These are phyloP conservation scores for Caretta caretta DNA, from an alignment of 2,113 vertebrate species.

Conservation along the genomic window DNA sequence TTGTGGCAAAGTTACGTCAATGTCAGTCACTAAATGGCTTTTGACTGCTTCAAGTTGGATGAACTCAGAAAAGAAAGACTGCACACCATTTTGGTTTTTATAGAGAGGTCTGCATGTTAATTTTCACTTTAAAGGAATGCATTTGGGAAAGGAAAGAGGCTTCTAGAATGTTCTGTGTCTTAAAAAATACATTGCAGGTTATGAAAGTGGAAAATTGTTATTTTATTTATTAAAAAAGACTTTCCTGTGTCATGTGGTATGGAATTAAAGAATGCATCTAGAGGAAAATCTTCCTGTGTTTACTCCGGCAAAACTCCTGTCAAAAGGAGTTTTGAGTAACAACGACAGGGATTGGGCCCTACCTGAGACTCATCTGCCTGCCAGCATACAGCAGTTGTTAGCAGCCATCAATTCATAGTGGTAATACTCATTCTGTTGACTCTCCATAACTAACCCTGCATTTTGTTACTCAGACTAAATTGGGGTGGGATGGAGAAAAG, in stretches of 20 bases:
- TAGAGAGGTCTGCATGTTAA: not conserved
- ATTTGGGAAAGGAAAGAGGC: not conserved
- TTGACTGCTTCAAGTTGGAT: slow-evolving; percentile 75
- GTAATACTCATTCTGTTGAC: not conserved
- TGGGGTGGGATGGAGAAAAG: not conserved
- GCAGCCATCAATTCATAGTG: not conserved
- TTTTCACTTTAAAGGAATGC: not conserved
- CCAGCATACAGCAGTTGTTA: not conserved
- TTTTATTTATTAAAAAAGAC: not conserved
- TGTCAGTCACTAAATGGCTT: slow-evolving; percentile 83
- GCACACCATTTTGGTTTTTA: slow-evolving; percentile 33
- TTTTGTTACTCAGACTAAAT: not conserved
- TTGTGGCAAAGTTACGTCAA: slow-evolving; percentile 88
- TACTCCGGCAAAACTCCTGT: not conserved
- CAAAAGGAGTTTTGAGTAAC: fast-evolving
- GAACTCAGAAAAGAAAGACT: slow-evolving; percentile 61
- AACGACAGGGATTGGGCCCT: not conserved
- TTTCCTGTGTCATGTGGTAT: not conserved
- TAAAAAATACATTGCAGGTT: not conserved
- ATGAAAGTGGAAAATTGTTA: slow-evolving; percentile 30
- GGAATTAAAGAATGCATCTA: not conserved
- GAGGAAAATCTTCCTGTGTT: not conserved
- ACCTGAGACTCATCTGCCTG: not conserved
- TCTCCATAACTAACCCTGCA: not conserved
- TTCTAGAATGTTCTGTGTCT: not conserved